Evolutionary conservation across 2,113 vertebrate species (phyloP).

Genomic region (Panthera leo): DNA sequence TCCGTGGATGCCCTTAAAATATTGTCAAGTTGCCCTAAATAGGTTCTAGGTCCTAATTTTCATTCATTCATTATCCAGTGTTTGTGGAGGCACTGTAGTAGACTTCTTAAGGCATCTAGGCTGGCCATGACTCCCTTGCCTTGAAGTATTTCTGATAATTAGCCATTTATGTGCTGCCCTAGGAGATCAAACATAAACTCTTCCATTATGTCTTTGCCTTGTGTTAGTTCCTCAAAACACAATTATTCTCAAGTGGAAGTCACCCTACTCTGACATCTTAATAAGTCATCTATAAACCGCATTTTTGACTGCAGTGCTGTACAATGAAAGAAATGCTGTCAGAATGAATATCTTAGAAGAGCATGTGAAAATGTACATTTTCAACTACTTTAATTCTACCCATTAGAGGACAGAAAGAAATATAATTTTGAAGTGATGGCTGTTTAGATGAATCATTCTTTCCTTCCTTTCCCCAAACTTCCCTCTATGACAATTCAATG

Average conservation of each 20-base stretch:
- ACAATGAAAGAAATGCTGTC: background rate
- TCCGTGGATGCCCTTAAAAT: background rate
- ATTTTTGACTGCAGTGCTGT: background rate
- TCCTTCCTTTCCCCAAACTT: background rate
- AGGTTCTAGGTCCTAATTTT: background rate
- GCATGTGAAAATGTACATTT: background rate
- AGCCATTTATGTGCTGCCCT: background rate
- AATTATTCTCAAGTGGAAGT: background rate
- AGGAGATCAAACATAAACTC: background rate
- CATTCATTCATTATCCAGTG: background rate
- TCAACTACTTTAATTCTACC: background rate
- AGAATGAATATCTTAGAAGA: background rate
- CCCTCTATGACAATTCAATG: background rate
- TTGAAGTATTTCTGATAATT: background rate
- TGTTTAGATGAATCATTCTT: background rate
- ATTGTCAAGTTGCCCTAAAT: background rate
- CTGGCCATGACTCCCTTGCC: background rate
- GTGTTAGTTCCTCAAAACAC: background rate
- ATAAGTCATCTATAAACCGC: background rate
- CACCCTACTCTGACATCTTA: background rate
- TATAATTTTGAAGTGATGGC: background rate
- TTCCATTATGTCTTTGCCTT: background rate
- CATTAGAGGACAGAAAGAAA: background rate
- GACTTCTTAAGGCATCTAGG: background rate
- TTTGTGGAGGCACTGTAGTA: background rate